phyloP scores from a whole-genome alignment of 2,113 vertebrate species.

The Ameiurus melas region DNA sequence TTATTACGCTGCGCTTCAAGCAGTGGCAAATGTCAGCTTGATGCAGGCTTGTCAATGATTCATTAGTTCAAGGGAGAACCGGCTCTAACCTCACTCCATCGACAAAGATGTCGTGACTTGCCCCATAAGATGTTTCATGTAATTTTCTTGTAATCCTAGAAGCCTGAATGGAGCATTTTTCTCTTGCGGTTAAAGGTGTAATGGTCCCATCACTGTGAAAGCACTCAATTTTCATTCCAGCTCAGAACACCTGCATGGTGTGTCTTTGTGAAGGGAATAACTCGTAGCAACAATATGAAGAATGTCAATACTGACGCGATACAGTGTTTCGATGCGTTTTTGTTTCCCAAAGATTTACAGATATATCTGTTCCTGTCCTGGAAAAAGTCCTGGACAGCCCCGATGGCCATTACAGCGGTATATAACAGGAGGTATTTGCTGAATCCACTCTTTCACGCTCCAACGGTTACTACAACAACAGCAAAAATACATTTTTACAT shows the following conservation, averaged over 20 bases:
- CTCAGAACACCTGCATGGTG: constrained; percentile 51
- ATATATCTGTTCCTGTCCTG: neutral
- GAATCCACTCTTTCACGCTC: neutral
- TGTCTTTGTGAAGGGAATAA: constrained; percentile 36
- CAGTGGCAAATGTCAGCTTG: constrained; percentile 26
- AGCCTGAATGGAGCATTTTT: constrained; percentile 50
- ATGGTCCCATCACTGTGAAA: constrained; percentile 51
- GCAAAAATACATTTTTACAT: neutral
- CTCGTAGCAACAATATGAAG: constrained; percentile 42
- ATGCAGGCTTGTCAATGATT: constrained; percentile 37
- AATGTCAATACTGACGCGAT: neutral
- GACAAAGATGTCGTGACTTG: constrained; percentile 32
- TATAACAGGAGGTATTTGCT: neutral
- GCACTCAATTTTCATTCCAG: constrained; percentile 55
- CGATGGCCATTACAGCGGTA: neutral
- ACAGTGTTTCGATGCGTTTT: neutral
- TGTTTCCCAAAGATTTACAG: neutral
- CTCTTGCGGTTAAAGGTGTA: constrained; percentile 50
- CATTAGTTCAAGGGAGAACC: constrained; percentile 36
- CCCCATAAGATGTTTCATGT: constrained; percentile 40
- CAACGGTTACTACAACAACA: neutral
- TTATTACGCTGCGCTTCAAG: constrained; percentile 34
- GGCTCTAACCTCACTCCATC: constrained; percentile 34
- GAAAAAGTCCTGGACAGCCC: neutral
- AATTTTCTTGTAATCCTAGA: constrained; percentile 54